Conservation (phyloP, 2,113 vertebrate genomes). For the Pelecanus crispus region DNA sequence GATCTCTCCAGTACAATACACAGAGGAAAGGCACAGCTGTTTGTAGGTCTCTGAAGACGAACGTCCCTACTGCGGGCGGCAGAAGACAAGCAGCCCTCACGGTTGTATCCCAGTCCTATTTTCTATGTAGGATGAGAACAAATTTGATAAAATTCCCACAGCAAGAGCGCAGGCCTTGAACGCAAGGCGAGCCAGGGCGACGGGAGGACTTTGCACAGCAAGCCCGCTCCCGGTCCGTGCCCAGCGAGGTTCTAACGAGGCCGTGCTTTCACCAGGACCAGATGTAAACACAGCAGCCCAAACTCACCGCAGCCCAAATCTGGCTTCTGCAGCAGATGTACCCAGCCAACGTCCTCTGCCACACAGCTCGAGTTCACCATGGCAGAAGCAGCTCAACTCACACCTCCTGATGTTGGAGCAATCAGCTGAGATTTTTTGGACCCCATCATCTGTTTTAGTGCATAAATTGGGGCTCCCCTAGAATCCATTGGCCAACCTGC, state of each 20-base stretch:
- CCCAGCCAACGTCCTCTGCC: background rate
- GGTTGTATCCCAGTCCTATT: background rate
- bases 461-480: background rate
- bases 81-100: background rate
- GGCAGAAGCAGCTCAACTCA: background rate
- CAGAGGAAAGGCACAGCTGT: background rate
- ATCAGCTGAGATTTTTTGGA: background rate
- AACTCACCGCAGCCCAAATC: background rate
- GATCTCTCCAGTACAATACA: background rate
- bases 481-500: background rate
- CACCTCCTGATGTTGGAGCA: background rate
- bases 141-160: background rate
- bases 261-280: background rate
- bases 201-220: background rate
- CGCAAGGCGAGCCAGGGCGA: background rate
- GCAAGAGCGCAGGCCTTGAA: background rate
- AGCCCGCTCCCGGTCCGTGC: background rate
- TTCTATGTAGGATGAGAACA: background rate
- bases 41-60: background rate
- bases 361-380: accelerated
- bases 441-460: background rate
- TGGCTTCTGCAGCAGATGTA: background rate
- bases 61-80: accelerated
- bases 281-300: accelerated
- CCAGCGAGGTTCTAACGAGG: background rate